Conservation (phyloP, 2,113 vertebrate genomes). For the Pterocles gutturalis region DNA sequence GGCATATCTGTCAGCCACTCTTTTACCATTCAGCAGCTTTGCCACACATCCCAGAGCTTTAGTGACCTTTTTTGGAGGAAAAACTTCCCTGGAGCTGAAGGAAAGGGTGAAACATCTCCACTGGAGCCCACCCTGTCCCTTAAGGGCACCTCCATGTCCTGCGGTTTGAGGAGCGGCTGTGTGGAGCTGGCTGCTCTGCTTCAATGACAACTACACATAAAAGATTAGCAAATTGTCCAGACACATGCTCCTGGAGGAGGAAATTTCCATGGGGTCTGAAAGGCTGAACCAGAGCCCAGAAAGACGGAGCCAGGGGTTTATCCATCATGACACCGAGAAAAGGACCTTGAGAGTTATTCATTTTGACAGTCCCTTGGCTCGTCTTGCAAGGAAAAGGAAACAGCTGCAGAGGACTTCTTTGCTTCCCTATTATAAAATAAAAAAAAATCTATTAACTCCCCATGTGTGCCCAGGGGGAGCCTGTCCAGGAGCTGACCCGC, state of each 20-base stretch:
- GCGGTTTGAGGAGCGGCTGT: neutral
- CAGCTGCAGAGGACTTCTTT: neutral
- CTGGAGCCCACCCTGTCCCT: neutral
- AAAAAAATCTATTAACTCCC: neutral
- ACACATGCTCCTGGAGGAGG: neutral
- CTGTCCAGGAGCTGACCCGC: neutral
- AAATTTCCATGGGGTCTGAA: neutral
- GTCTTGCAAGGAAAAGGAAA: neutral
- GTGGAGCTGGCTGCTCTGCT: neutral
- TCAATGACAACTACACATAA: neutral
- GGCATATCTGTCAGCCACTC: neutral
- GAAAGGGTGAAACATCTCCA: neutral
- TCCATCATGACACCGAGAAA: neutral
- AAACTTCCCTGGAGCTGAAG: neutral
- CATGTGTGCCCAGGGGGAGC: neutral
- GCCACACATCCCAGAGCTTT: neutral
- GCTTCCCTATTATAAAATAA: neutral
- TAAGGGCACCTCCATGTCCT: neutral
- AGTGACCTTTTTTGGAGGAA: neutral
- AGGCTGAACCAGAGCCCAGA: neutral
- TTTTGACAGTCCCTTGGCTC: neutral
- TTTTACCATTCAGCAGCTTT: neutral
- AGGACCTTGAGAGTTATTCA: neutral
- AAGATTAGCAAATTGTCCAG: neutral
- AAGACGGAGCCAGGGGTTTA: neutral